Base-by-base conservation (phyloP, 2,888 invertebrate species). In the Agrotis puta region DNA sequence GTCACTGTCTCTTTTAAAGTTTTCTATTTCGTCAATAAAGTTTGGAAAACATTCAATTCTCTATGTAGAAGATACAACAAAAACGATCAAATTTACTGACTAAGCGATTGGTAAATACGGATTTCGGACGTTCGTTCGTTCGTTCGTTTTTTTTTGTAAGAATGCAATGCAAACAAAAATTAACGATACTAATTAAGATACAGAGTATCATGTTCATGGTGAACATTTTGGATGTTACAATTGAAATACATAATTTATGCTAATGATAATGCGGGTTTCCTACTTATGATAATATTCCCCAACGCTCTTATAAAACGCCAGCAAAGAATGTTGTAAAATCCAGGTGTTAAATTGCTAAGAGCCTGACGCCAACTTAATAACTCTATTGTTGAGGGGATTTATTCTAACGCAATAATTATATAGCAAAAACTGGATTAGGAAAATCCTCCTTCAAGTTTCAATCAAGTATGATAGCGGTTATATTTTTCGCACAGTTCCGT, bases 371-470 rank as follows among this genome's bases (percentile, higher is more conserved):
- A 57, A 47, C 27, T 51, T 80, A 81, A 77, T 77, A 53, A 64
- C 59, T 53, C 53, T 33, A 71, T 82, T 82, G 71, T 78, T 69
- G n/a, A 58, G 16, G 57, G 64, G 65, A 43, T 74, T 82, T 67
- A 11, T 56, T 58, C 14, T 58, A 54, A 51, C 57, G 16, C 16
- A 53, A 68, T 53, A 48, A 71, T 68, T 65, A 71, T 71, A 39
- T 22, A 66, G 45, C 22, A 75, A 66, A 45, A 65, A 81, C 71
- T 77, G 53, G 68, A 63, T 56, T 71, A 66, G 53, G 63, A 53
- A 71, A 65, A 79, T 68, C 71, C 50, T 81, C 24, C 56, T 48
- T 59, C 18, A 7, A 59, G 63, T 64, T 64, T 24, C 2, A 43
- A 2, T 22, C 27, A 58, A 58, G 48, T 39, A 16, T 64, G 47